Percentiles rank a stretch among this genome's conserved stretches.
phyloP scores from a whole-genome alignment of 2,888 invertebrate genomes.

The Lasioglossum malachurum region DNA sequence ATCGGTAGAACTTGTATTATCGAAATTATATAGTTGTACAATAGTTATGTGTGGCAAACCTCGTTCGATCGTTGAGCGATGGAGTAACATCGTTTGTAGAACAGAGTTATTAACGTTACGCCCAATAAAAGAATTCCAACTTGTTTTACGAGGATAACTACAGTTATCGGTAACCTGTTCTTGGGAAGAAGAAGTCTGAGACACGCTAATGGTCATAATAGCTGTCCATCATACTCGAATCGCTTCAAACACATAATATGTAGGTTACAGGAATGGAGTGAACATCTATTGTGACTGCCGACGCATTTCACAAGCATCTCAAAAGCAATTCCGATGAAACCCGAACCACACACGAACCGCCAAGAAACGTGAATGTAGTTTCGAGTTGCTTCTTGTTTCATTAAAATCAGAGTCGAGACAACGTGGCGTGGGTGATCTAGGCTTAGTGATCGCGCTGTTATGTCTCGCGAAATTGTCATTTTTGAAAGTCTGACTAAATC shows the following conservation, averaged over 20 bases:
- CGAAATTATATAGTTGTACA: not conserved
- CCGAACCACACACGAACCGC: too few relatives aligned
- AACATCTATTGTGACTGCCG: too few relatives aligned
- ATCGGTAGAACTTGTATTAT: not conserved
- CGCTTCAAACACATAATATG: not conserved
- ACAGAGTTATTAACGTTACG: not conserved
- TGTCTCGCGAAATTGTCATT: not conserved
- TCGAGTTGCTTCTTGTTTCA: too few relatives aligned
- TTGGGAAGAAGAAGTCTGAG: not conserved
- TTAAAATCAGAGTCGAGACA: too few relatives aligned
- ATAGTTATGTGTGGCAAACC: not conserved
- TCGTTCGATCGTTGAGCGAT: not conserved
- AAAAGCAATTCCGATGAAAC: too few relatives aligned
- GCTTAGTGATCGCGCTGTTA: not conserved
- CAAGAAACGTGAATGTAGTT: too few relatives aligned
- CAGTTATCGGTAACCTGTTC: conserved; percentile 1
- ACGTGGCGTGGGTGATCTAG: not conserved
- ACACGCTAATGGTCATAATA: not conserved
- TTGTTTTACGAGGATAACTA: not conserved
- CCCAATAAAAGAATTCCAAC: not conserved
- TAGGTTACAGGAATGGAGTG: not conserved
- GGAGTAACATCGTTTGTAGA: not conserved
- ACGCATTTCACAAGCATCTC: too few relatives aligned
- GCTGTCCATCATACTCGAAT: not conserved
- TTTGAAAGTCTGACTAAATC: not conserved